phyloP scores from a whole-genome alignment of 2,888 invertebrate species.

The Andrena marginata region DNA sequence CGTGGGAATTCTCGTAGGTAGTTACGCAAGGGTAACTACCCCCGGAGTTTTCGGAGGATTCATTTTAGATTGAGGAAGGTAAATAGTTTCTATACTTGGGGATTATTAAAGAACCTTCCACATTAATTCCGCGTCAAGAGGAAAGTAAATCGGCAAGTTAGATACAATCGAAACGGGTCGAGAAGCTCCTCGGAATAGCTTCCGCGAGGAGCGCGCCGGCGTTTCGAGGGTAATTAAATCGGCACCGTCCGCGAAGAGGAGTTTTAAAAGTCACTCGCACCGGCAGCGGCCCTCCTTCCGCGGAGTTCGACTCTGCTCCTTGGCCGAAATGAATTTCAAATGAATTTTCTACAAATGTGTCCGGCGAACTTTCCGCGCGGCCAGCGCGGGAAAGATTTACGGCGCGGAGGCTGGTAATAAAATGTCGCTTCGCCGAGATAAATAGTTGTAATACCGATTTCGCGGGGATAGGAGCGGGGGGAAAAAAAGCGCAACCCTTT shows the following conservation, averaged over 20 bases:
- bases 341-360: conserved; percentile 57
- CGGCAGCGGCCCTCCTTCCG: background rate
- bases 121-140: background rate
- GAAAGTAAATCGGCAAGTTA: background rate
- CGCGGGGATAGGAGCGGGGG: background rate
- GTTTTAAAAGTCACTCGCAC: conserved; percentile 48
- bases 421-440: conserved; percentile 41
- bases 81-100: too few relatives aligned
- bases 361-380: conserved; percentile 37
- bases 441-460: conserved; percentile 28
- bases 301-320: conserved; percentile 21
- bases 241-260: conserved; percentile 15
- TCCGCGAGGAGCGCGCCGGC: background rate
- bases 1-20: too few relatives aligned
- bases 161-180: background rate
- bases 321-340: conserved; percentile 57
- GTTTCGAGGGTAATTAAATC: conserved; percentile 48
- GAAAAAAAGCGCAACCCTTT: background rate
- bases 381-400: conserved; percentile 39
- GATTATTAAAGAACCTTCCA: background rate
- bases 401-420: conserved; percentile 45
- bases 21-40: too few relatives aligned
- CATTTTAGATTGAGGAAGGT: too few relatives aligned
- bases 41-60: too few relatives aligned
- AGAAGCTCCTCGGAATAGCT: conserved; percentile 9